A percentile compares a stretch with the other conserved stretches of the same genome.
These are phyloP conservation scores for Drosophila emarginata DNA, from an alignment of 2,888 invertebrate genomes.

Conservation along the genomic window DNA sequence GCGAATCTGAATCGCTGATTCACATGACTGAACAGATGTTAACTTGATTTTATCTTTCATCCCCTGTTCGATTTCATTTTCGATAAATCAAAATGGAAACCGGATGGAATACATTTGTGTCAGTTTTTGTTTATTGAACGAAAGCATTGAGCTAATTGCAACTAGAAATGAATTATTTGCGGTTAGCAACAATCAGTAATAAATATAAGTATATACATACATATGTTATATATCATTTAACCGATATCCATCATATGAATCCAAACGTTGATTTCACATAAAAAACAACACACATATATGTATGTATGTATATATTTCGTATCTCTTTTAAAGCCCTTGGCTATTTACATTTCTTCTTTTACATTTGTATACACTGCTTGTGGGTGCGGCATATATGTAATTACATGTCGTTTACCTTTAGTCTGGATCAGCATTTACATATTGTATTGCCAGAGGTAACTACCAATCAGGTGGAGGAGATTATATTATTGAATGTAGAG, in stretches of 20 bases:
- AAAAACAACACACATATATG: not conserved
- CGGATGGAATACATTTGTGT: not conserved
- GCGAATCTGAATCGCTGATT: conserved; percentile 16
- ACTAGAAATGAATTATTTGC: not conserved
- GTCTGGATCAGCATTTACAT: not conserved
- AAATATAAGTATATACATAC: not conserved
- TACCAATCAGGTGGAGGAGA: too few species aligned
- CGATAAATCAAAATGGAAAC: not conserved
- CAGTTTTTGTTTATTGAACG: conserved; percentile 8
- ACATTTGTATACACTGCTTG: not conserved
- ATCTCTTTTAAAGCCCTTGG: conserved; percentile 10
- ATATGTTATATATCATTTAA: too few species aligned
- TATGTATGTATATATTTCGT: not conserved
- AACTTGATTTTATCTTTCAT: conserved; percentile 12
- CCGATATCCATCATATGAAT: not conserved
- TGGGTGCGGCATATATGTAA: not conserved
- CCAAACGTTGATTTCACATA: conserved; percentile 6
- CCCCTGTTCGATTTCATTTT: not conserved
- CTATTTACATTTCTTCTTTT: conserved; percentile 7
- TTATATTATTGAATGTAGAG: not conserved
- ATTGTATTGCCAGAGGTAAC: not conserved
- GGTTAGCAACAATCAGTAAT: not conserved
- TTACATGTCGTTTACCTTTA: not conserved
- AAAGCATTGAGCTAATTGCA: not conserved
- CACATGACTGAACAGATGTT: conserved; percentile 22